Conservation (phyloP, 2,797 vertebrate species). For the Hippocampus kuda region DNA sequence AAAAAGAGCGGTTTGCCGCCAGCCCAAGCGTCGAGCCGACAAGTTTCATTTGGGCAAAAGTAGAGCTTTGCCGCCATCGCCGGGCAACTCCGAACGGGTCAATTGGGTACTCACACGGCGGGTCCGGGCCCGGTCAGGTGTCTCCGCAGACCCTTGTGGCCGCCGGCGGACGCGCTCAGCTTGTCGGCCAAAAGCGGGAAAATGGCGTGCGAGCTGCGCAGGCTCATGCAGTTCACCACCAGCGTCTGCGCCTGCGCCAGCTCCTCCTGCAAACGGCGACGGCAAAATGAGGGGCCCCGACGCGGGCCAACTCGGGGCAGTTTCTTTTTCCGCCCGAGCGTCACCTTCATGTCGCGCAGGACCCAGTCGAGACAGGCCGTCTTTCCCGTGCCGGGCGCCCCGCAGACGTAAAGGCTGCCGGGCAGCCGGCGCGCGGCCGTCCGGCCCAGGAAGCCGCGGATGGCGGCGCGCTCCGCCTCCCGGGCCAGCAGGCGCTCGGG, state of each 20-base stretch:
- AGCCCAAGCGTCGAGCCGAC: too few species aligned
- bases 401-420: slow-evolving; percentile 87
- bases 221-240: slow-evolving; percentile 88
- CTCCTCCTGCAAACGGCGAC: slow-evolving; percentile 53
- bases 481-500: slow-evolving; percentile 77
- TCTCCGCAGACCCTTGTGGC: slow-evolving; percentile 64
- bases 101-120: slow-evolving; percentile 75
- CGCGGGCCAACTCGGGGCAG: too few species aligned
- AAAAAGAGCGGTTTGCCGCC: too few species aligned
- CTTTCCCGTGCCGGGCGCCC: slow-evolving; percentile 89
- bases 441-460: slow-evolving; percentile 73
- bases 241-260: slow-evolving; percentile 62
- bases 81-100: background rate
- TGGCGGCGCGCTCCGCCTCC: slow-evolving; percentile 66
- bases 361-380: slow-evolving; percentile 81
- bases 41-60: too few species aligned
- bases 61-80: too few species aligned
- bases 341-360: slow-evolving; percentile 76
- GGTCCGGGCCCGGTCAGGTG: slow-evolving; percentile 69
- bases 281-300: too few species aligned
- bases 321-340: too few species aligned
- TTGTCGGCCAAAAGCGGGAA: slow-evolving; percentile 76
- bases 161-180: slow-evolving; percentile 58
- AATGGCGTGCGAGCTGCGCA: slow-evolving; percentile 75
- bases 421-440: slow-evolving; percentile 62